Percentiles rank a stretch among this genome's conserved stretches.
Evolutionary conservation across 2,888 invertebrate species (phyloP).

Genomic region (Pseudococcus jackbeardsleyi): DNA sequence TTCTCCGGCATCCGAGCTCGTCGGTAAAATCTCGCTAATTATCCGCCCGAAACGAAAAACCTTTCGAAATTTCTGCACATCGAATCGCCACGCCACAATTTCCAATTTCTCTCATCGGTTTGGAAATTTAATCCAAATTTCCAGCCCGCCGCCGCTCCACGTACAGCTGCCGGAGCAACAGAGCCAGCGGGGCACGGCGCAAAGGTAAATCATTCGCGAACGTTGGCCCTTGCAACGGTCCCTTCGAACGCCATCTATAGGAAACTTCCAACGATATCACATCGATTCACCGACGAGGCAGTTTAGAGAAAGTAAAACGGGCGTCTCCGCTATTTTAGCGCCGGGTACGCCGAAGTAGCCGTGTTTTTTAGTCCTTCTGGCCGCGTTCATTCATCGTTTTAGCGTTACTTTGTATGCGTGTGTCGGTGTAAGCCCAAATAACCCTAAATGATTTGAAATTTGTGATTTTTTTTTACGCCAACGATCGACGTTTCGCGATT

Average conservation of each 20-base stretch:
- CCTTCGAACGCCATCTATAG: slow-evolving; percentile 50
- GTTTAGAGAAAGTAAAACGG: slow-evolving; percentile 62
- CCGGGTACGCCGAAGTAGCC: slow-evolving; percentile 62
- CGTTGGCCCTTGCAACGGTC: background rate
- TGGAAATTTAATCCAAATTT: slow-evolving; percentile 28
- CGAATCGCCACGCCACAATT: background rate
- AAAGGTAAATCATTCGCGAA: slow-evolving; percentile 40
- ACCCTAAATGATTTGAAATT: slow-evolving; percentile 12
- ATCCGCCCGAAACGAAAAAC: background rate
- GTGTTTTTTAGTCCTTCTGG: slow-evolving; percentile 44
- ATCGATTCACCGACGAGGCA: slow-evolving; percentile 50
- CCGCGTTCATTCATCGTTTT: slow-evolving; percentile 55
- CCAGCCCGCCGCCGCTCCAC: background rate
- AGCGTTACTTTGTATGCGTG: slow-evolving; percentile 46
- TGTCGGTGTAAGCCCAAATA: slow-evolving; percentile 23
- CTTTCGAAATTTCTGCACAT: background rate
- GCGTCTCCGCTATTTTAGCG: slow-evolving; percentile 64
- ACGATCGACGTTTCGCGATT: background rate
- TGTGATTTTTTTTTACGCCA: slow-evolving; percentile 4
- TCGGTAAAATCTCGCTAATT: slow-evolving; percentile 2
- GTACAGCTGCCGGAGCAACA: background rate
- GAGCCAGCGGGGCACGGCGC: background rate
- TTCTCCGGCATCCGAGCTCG: background rate
- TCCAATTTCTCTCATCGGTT: background rate
- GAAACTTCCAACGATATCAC: background rate